Conservation (phyloP, 2,113 vertebrate genomes). For the Burhinus bistriatus region DNA sequence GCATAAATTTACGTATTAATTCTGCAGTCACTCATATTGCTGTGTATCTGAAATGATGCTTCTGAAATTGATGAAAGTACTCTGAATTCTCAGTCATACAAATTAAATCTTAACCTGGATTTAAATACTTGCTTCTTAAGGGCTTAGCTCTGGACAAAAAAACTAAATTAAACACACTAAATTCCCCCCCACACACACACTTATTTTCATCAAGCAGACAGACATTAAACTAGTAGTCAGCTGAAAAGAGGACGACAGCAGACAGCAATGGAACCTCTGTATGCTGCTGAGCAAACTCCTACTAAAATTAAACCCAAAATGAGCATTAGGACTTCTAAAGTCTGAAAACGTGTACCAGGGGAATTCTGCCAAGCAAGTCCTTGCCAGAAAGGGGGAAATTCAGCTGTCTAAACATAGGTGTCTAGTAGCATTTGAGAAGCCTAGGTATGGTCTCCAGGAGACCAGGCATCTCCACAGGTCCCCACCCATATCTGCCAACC, state of each 20-base stretch:
- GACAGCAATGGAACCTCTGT: not conserved
- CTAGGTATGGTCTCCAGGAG: not conserved
- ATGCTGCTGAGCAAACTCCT: not conserved
- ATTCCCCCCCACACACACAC: too few relatives aligned
- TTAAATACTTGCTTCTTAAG: not conserved
- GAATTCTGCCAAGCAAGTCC: not conserved
- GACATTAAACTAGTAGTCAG: not conserved
- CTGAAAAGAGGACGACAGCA: not conserved
- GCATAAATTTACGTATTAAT: not conserved
- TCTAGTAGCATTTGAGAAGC: not conserved
- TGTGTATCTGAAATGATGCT: not conserved
- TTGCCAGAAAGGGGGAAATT: not conserved
- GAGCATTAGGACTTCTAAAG: not conserved
- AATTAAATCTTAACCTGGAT: not conserved
- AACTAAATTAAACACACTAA: not conserved
- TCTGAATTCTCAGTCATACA: not conserved
- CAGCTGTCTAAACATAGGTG: not conserved
- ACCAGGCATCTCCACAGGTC: not conserved
- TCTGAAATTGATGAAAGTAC: not conserved
- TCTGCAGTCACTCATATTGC: not conserved
- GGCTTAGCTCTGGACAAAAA: not conserved
- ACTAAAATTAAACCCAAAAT: not conserved
- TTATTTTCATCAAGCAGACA: not conserved
- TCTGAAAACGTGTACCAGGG: not conserved
- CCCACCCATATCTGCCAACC: not conserved